Evolutionary conservation across 2,797 vertebrate genomes (phyloP), one percentile per base, ranked within the genome.

Genomic region (Leptatherina wallacei): DNA sequence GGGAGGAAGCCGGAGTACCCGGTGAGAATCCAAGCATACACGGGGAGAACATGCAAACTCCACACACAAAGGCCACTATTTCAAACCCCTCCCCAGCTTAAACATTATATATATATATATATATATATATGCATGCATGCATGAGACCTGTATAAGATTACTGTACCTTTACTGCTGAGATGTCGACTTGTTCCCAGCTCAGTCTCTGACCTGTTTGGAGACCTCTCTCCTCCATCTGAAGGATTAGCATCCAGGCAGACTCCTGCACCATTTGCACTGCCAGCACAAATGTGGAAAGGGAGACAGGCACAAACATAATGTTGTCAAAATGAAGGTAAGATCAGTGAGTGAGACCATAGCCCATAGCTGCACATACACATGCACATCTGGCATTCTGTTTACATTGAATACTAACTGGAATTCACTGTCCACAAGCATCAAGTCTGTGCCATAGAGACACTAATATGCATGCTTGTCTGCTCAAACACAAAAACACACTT

Each of bases 121-220:
- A n/a, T n/a, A n/a, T n/a, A n/a, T n/a, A n/a, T n/a, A n/a, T n/a
- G n/a, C n/a, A n/a, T n/a, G n/a, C n/a, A n/a, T n/a, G n/a, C n/a
- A 68, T 54, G 36, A 84, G 22, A 94, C 91, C 54, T 92, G 80
- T 49, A 57, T 58, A 49, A 65, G 47, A 20, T 74, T 73, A 56
- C 66, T 63, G 67, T 88, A 80, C 13, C 64, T 85, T 55, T 94
- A 85, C 40, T 89, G 83, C 20, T 68, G 80, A 89, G 77, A 27
- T 71, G 59, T 71, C 83, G 81, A n/a, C 29, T 7, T 11, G 33
- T 82, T 81, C 68, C 82, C 86, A 36, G 44, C 36, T 20, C 29
- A 86, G 81, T 66, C 89, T 90, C 65, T 86, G 89, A 65, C 79
- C 85, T 59, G 89, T 83, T 55, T 88, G 91, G 32, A 89, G 77